These are phyloP conservation scores for Popillia japonica DNA, from an alignment of 1,140 invertebrate genomes.

Conservation along the genomic window DNA sequence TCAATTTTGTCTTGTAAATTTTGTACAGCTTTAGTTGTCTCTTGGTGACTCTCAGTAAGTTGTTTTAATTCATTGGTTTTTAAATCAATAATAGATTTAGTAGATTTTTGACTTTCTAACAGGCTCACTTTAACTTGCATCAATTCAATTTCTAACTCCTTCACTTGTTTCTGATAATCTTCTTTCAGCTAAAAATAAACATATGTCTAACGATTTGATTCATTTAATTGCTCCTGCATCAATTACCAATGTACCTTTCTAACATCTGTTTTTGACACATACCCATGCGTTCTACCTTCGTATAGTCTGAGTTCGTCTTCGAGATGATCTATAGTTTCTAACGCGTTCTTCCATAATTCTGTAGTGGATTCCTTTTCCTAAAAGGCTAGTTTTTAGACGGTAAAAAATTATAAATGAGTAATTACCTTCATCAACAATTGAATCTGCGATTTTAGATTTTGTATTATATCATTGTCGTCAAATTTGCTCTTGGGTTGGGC, in stretches of 20 bases:
- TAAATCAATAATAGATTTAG: conserved; percentile 41
- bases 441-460: conserved; percentile 56
- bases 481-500: conserved; percentile 41
- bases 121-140: conserved; percentile 46
- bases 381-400: background rate
- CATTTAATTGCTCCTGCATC: background rate
- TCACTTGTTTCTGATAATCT: conserved; percentile 52
- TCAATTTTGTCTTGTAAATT: conserved; percentile 52
- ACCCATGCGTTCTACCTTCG: conserved; percentile 48
- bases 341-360: conserved; percentile 55
- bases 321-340: conserved; percentile 53
- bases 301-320: conserved; percentile 55
- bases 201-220: background rate
- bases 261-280: conserved; percentile 49
- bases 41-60: conserved; percentile 48
- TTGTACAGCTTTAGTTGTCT: conserved; percentile 49
- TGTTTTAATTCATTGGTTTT: conserved; percentile 49
- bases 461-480: conserved; percentile 47
- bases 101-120: conserved; percentile 44
- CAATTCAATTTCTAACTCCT: conserved; percentile 48
- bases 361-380: conserved; percentile 55
- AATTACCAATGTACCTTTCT: conserved; percentile 42
- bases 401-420: background rate
- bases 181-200: conserved; percentile 47
- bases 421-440: conserved; percentile 44